Evolutionary conservation across 2,113 vertebrate species (phyloP).

Genomic region (Toxostoma redivivum): DNA sequence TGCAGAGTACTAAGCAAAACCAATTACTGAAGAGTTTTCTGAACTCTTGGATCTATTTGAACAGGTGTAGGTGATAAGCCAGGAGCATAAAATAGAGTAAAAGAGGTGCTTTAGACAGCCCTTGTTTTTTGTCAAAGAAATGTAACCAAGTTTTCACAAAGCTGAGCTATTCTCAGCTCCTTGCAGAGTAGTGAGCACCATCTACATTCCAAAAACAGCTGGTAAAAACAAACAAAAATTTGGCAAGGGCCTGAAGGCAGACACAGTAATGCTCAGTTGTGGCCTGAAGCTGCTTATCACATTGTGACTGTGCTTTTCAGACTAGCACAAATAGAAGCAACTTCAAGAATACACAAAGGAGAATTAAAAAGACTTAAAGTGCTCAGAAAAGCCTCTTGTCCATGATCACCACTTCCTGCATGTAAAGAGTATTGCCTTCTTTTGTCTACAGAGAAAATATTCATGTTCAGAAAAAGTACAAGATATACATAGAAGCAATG

Average conservation of each 20-base stretch:
- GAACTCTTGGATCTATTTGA: neutral
- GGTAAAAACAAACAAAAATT: neutral
- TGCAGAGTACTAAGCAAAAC: neutral
- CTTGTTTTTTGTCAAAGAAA: neutral
- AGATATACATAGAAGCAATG: neutral
- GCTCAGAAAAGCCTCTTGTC: neutral
- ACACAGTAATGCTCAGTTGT: neutral
- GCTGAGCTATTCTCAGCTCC: neutral
- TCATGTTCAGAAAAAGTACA: neutral
- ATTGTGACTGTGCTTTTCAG: neutral
- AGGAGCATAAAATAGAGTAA: neutral
- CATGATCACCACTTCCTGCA: neutral
- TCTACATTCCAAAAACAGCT: neutral
- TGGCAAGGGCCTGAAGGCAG: neutral
- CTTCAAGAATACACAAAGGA: neutral
- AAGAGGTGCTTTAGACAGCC: neutral
- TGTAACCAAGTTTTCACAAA: neutral
- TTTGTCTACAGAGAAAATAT: neutral
- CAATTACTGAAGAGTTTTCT: neutral
- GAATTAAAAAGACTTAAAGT: neutral
- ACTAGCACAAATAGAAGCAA: neutral
- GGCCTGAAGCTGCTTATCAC: neutral
- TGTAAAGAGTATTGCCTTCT: neutral
- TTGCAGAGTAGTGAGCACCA: neutral
- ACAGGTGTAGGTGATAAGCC: neutral